Percentiles rank a stretch among this genome's conserved stretches.
phyloP scores from a whole-genome alignment of 1,140 invertebrate genomes.

The Hestina assimilis region DNA sequence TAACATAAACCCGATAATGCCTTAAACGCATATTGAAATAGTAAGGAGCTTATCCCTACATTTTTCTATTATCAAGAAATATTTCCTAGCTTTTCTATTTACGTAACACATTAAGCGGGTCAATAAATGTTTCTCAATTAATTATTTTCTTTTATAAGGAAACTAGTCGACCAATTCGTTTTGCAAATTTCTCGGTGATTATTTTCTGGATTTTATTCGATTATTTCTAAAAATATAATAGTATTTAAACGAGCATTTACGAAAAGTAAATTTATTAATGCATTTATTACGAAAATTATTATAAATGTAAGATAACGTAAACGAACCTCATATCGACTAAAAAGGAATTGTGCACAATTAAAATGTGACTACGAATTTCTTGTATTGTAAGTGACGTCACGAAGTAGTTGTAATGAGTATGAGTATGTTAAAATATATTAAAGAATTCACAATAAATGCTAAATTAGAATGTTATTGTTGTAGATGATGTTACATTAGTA shows the following conservation, averaged over 20 bases:
- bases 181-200: constrained; percentile 33
- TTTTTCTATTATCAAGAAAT: too few species aligned
- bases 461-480: constrained; percentile 48
- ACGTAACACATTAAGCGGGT: constrained; percentile 15
- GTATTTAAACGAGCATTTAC: constrained; percentile 28
- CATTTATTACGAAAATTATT: constrained; percentile 56
- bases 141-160: constrained; percentile 34
- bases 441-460: background rate
- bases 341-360: constrained; percentile 72
- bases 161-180: constrained; percentile 45
- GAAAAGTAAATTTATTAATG: constrained; percentile 33
- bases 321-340: constrained; percentile 48
- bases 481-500: constrained; percentile 60
- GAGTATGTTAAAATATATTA: constrained; percentile 39
- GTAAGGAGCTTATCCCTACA: background rate
- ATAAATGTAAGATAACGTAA: constrained; percentile 38
- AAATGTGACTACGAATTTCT: constrained; percentile 64
- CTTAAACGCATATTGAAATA: too few species aligned
- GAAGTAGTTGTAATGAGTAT: constrained; percentile 40
- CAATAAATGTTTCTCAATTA: constrained; percentile 34
- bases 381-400: constrained; percentile 45
- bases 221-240: constrained; percentile 8
- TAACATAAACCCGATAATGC: background rate
- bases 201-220: constrained; percentile 27
- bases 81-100: constrained; percentile 2